Base-by-base conservation (phyloP, 2,113 vertebrate species). In the Prochilodus magdalenae region DNA sequence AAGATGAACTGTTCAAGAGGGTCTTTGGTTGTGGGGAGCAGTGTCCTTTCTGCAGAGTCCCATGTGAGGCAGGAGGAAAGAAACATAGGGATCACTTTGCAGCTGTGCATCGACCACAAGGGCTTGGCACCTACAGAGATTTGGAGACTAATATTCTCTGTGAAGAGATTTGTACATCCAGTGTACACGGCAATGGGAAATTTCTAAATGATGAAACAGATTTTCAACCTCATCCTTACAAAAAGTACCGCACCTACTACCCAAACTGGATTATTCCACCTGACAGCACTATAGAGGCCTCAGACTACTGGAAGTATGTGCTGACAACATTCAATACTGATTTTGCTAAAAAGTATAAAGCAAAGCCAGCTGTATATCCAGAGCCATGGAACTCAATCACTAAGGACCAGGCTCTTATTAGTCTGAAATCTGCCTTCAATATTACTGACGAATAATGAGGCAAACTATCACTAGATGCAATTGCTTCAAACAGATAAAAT, bases 31-130 rank as follows among this genome's bases (percentile, higher is more conserved):
- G 94, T 87, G 91, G 92, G 59, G 30, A 91, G 4, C 87, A 87
- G 60, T 94, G 93, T 70, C 94, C 92, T 13, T 94, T 94, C 86
- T 94, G 92, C 63, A 77, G 87, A 62, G 88, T 86, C 30, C 92
- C 93, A 2, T 94, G 93, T 90, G 93, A 94, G 44, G 91, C 92
- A 5, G 91, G 89, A 75, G 90, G 86, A 30, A 74, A 74, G 2
- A 30, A 70, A 0, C 92, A 94, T 71, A 24, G 47, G 15, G 0
- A 84, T 8, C 92, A 93, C 77, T 49, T 79, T 40, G 84, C 88
- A 53, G 11, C 83, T 27, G 22, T 90, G 0, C 92, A 93, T 85
- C 85, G 87, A 0, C 89, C 93, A 73, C 2, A 87, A 74, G 92
- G 88, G 20, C 79, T 93, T 0, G 70, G 81, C 3, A 0, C 0